phyloP scores from a whole-genome alignment of 2,113 vertebrate genomes.

The Microcebus tavaratra region DNA sequence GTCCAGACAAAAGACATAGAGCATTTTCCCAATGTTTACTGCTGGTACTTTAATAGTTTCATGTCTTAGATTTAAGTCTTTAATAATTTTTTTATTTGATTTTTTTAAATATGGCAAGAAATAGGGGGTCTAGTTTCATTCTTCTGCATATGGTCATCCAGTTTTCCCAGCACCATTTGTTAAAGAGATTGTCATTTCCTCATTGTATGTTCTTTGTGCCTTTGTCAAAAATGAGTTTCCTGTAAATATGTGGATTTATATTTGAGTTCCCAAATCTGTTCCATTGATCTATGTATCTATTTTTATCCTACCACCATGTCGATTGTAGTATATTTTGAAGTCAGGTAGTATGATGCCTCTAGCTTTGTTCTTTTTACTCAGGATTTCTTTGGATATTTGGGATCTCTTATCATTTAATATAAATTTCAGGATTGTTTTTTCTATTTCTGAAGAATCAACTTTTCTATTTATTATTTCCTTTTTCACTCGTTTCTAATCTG shows the following conservation, averaged over 20 bases:
- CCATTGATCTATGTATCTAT: neutral
- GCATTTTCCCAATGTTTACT: neutral
- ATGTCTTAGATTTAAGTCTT: neutral
- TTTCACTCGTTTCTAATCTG: neutral
- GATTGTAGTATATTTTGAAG: neutral
- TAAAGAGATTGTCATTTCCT: neutral
- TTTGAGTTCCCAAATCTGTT: neutral
- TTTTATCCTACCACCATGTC: neutral
- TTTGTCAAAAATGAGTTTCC: neutral
- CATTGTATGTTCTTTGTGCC: neutral
- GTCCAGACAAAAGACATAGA: neutral
- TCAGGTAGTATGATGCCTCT: neutral
- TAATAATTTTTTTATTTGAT: neutral
- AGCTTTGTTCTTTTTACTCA: neutral
- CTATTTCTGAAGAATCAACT: neutral
- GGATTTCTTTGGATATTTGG: neutral
- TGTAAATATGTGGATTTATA: neutral
- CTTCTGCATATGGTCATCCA: neutral
- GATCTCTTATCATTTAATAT: neutral
- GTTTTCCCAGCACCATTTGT: neutral
- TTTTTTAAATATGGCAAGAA: neutral
- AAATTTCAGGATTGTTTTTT: neutral
- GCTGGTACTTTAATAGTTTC: neutral
- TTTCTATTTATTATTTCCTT: neutral
- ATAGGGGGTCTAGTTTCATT: neutral